These are phyloP conservation scores for Telmatochromis sp. DNA, from an alignment of 2,113 vertebrate genomes.

Conservation along the genomic window DNA sequence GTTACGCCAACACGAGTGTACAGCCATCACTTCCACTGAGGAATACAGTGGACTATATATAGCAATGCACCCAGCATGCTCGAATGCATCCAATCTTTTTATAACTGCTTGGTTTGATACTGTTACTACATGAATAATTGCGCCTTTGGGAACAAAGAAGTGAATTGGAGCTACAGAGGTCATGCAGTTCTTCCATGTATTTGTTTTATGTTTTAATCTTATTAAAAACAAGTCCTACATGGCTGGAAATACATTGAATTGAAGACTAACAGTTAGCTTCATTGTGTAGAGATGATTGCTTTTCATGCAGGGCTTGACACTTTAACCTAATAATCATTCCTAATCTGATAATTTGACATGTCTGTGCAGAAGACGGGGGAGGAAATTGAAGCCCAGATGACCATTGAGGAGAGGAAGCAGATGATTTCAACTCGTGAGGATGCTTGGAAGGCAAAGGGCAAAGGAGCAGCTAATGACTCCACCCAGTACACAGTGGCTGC, in stretches of 20 bases:
- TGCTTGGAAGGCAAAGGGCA: constrained; percentile 88
- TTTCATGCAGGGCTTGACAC: not conserved
- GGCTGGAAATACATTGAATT: not conserved
- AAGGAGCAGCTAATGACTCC: constrained; percentile 91
- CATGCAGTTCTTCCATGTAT: not conserved
- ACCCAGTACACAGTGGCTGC: constrained; percentile 94
- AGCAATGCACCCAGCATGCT: not conserved
- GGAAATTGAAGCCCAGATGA: constrained; percentile 82
- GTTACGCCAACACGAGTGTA: not conserved
- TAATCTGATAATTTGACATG: not conserved
- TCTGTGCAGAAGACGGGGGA: constrained; percentile 74
- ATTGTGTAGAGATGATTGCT: not conserved
- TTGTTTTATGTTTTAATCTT: not conserved
- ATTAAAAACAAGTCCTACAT: not conserved
- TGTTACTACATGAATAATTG: constrained; percentile 2
- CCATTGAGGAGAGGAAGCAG: constrained; percentile 93
- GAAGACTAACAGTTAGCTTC: not conserved
- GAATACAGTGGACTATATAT: not conserved
- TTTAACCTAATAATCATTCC: not conserved
- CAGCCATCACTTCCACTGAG: not conserved
- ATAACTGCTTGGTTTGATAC: constrained; percentile 13
- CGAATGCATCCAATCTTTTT: constrained; percentile 5
- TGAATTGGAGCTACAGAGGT: not conserved
- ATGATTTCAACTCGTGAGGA: constrained; percentile 89
- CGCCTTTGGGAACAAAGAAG: not conserved